Evolutionary conservation across 1,140 invertebrate genomes (phyloP).

Genomic region (Ladona fulva): DNA sequence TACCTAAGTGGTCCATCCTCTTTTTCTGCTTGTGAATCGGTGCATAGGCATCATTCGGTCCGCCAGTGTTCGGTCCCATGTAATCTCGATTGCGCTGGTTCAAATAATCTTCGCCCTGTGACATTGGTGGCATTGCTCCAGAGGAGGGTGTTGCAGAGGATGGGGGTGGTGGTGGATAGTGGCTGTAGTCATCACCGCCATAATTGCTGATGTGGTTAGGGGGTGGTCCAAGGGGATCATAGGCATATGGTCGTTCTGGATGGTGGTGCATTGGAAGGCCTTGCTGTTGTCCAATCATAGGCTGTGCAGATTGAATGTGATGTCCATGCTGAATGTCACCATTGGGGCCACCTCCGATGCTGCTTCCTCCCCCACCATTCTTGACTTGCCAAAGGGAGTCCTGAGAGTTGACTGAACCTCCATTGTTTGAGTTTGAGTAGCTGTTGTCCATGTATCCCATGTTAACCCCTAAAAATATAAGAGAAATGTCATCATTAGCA

Average conservation of each 20-base stretch:
- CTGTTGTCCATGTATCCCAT: conserved; percentile 85
- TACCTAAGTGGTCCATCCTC: conserved; percentile 52
- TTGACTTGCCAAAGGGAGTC: conserved; percentile 93
- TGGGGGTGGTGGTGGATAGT: conserved; percentile 26
- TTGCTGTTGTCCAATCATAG: background rate
- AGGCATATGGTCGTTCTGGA: conserved; percentile 22
- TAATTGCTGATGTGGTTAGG: conserved; percentile 20
- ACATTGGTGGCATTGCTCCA: background rate
- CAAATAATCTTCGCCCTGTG: conserved; percentile 22
- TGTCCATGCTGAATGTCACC: conserved; percentile 18
- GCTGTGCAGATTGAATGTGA: background rate
- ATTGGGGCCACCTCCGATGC: conserved; percentile 14
- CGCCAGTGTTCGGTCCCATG: background rate
- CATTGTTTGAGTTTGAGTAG: conserved; percentile 86
- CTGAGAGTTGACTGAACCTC: conserved; percentile 85
- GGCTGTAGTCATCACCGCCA: conserved; percentile 30
- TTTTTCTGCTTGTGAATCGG: conserved; percentile 80
- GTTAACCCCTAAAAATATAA: conserved; percentile 53
- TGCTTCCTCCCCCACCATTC: conserved; percentile 27
- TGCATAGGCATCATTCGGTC: conserved; percentile 58
- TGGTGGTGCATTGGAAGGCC: background rate
- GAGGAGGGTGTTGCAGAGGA: background rate
- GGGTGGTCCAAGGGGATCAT: conserved; percentile 26
- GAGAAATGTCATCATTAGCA: background rate
- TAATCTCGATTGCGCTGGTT: conserved; percentile 22